Conservation (phyloP, 1,140 invertebrate species). For the Bicyclus anynana region DNA sequence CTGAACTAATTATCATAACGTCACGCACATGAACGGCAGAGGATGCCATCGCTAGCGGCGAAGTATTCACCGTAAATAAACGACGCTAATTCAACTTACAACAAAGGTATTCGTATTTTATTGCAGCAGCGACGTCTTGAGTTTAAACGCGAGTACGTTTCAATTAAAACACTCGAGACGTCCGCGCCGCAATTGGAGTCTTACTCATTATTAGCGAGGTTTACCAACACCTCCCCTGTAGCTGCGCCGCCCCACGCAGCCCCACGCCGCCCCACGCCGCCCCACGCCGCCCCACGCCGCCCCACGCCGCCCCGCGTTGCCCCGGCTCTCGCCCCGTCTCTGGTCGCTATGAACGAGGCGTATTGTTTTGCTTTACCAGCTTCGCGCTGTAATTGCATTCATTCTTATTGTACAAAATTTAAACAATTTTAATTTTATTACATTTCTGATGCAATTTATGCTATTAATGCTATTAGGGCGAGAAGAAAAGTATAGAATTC, state of each 20-base stretch:
- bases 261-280: background rate
- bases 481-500: too few relatives aligned
- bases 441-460: background rate
- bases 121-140: background rate
- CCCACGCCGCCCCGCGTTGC: too few relatives aligned
- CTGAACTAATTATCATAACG: too few relatives aligned
- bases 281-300: too few relatives aligned
- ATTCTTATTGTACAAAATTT: background rate
- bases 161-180: background rate
- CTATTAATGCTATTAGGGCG: too few relatives aligned
- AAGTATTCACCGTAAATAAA: too few relatives aligned
- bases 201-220: background rate
- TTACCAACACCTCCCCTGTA: background rate
- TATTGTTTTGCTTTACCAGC: too few relatives aligned
- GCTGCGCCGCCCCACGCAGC: background rate
- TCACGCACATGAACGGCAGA: too few relatives aligned
- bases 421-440: background rate
- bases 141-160: background rate
- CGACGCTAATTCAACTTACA: background rate
- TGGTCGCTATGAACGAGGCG: too few relatives aligned
- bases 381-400: background rate
- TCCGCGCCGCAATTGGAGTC: background rate
- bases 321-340: too few relatives aligned
- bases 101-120: background rate
- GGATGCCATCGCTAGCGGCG: too few relatives aligned